Conservation (phyloP, 2,888 invertebrate genomes). For the Trachelus iudaicus region DNA sequence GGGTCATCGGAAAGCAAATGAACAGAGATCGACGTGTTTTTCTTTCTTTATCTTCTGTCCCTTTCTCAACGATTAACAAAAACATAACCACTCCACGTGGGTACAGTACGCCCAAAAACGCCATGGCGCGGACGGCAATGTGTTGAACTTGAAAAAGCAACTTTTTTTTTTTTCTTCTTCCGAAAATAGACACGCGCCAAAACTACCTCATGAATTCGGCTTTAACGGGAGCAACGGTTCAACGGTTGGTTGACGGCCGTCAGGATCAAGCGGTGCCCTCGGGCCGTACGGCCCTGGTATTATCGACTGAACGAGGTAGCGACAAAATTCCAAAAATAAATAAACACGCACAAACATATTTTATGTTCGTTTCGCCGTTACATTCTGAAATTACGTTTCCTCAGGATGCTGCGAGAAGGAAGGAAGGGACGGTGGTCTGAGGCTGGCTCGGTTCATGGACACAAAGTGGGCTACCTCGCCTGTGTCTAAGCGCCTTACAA, state of each 20-base stretch:
- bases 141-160: slow-evolving; percentile 1
- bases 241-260: not conserved
- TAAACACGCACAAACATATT: not conserved
- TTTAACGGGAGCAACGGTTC: too few species aligned
- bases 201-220: not conserved
- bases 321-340: not conserved
- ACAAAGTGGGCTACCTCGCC: slow-evolving; percentile 45
- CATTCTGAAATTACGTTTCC: slow-evolving; percentile 20
- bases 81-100: not conserved
- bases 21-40: not conserved
- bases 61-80: not conserved
- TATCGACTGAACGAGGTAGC: not conserved
- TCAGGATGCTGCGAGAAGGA: slow-evolving; percentile 39
- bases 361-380: slow-evolving; percentile 8
- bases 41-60: not conserved
- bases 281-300: too few species aligned
- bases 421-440: slow-evolving; percentile 60
- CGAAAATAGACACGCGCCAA: slow-evolving; percentile 9
- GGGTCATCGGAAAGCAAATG: not conserved
- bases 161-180: not conserved
- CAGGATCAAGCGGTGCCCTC: not conserved
- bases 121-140: not conserved
- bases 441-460: slow-evolving; percentile 62
- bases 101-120: not conserved
- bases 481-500: slow-evolving; percentile 37